Evolutionary conservation across 1,140 invertebrate species (phyloP), one percentile per base, ranked within the genome.

Genomic region (Bombus sylvicola): DNA sequence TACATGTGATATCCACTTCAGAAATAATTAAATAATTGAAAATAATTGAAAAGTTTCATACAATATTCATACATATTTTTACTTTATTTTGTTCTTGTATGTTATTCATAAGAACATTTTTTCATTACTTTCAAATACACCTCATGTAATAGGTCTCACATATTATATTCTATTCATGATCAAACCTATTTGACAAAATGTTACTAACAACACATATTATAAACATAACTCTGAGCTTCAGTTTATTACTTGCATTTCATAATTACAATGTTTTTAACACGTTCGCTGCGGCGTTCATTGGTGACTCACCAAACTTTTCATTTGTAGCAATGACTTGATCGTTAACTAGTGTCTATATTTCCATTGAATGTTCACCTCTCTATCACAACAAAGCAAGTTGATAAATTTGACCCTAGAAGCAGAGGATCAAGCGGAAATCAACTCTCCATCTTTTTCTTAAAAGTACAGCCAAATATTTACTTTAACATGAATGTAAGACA

Each of bases 381-480:
- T 87, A 87, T 84, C 75, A 78, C 82, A 80, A 87, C 37, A 85
- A 87, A 85, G 76, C 31, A 85, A 87, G 76, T 76, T 87, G 85
- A 83, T 78, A 85, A 87, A 59, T 87, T 87, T 87, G 75, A 87
- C 75, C 82, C 82, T 87, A 76, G 74, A 85, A 85, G 86, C 59
- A 87, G 39, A 87, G 86, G 86, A 78, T 84, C 81, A 83, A 85
- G 39, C 76, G 18, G 47, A 87, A 87, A 87, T 87, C 69, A 84
- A 87, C 83, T 84, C 75, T 43, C 43, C 47, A 57, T 47, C 22
- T 68, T 43, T 81, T 71, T 68, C 47, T 81, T 68, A 37, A 37
- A 47, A 69, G 6, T 59, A n/a, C 6, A 68, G 18, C 47, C 71
- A 59, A 81, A 81, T 66, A 68, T 81, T 85, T 59, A 80, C 37